Evolutionary conservation across 1,140 invertebrate species (phyloP).

Genomic region (Eulimnadia texana): DNA sequence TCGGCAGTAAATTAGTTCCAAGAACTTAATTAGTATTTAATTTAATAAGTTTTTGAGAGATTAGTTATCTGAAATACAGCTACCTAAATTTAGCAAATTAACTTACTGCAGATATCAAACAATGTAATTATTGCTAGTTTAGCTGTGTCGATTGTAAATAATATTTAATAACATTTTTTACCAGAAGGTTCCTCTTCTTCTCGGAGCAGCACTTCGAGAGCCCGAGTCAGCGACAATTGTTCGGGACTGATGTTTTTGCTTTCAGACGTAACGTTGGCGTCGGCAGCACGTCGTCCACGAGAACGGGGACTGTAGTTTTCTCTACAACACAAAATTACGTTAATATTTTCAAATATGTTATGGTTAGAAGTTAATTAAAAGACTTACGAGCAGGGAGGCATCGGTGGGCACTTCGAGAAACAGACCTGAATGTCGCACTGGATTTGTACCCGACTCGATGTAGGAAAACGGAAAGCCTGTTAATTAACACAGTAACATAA

Average conservation of each 20-base stretch:
- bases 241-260: constrained; percentile 5
- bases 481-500: no score
- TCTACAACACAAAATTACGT: constrained; percentile 1
- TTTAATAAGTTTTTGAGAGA: no score
- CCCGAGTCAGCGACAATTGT: constrained; percentile 13
- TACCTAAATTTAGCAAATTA: no score
- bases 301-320: constrained; percentile 18
- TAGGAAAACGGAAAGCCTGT: constrained; percentile 23
- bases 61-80: no score
- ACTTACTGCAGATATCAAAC: no score
- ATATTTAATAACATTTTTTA: neutral
- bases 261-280: constrained; percentile 3
- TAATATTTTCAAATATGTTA: neutral
- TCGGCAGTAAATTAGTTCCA: no score
- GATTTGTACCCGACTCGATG: constrained; percentile 18
- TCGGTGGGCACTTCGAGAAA: constrained; percentile 19
- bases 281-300: constrained; percentile 11
- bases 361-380: neutral
- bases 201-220: constrained; percentile 15
- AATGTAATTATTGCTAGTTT: no score
- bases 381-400: constrained; percentile 20
- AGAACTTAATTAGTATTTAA: no score
- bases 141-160: neutral
- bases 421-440: constrained; percentile 23
- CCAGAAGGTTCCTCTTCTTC: constrained; percentile 12